A percentile compares a stretch with the other conserved stretches of the same genome.
Conservation (phyloP, 2,797 vertebrate genomes). For the Chelonia mydas region DNA sequence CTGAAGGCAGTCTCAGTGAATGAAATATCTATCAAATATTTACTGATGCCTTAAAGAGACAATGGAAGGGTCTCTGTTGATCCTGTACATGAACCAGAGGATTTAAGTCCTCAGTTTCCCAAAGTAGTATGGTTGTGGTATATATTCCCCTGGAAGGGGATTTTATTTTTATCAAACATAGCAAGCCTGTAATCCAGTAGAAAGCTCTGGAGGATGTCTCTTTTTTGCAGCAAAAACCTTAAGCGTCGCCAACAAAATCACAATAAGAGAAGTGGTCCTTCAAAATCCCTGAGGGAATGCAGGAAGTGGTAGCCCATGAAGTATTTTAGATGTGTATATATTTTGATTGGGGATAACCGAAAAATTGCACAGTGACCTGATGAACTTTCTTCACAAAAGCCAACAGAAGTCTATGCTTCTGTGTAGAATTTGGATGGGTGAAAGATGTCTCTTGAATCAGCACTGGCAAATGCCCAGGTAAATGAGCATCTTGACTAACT, state of each 20-base stretch:
- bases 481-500: neutral
- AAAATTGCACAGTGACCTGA: neutral
- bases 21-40: conserved; percentile 1
- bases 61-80: no score
- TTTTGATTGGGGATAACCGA: neutral
- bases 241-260: neutral
- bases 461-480: no score
- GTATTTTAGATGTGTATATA: neutral
- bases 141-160: no score
- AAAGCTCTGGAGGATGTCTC: no score
- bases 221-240: no score
- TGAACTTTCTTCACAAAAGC: neutral
- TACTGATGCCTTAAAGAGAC: no score
- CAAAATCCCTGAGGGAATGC: neutral
- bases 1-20: conserved; percentile 47
- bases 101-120: no score
- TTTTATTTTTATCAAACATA: no score
- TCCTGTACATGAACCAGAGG: no score
- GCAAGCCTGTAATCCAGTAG: no score
- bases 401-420: neutral
- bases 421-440: no score
- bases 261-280: neutral
- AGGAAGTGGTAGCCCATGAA: neutral
- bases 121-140: no score
- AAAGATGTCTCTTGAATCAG: neutral